Base-by-base conservation (phyloP, 2,797 vertebrate genomes). In the Hippopotamyrus pictus region DNA sequence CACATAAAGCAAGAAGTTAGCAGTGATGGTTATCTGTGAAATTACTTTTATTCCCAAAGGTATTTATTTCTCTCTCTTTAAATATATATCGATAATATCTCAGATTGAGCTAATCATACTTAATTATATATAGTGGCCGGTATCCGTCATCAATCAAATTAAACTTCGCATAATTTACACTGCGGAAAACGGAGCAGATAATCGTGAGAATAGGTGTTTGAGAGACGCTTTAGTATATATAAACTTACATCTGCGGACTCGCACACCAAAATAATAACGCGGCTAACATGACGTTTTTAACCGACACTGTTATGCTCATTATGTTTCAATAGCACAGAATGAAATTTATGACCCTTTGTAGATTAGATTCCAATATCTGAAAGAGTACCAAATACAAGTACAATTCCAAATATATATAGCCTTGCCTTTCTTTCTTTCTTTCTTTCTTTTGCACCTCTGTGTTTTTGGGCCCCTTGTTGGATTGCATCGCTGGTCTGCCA, bases 41-140 rank as follows among this genome's bases (percentile, higher is more conserved):
- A 87, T 59, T 37, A 41, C 17, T 41, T 87, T 44, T 59, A 87
- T 41, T 87, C 51, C 54, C 86, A 57, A 44, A 87, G 7, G 33
- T 87, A 41, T 59, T 44, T 87, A n/a, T 62, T 87, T 57, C 3
- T 19, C 48, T 85, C 9, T 51, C 48, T 85, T 22, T 41, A 54
- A 86, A 53, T 54, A 86, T 57, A 25, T 51, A 53, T 79, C 48
- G 46, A 51, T 88, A 76, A 29, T 76, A 86, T 86, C 51, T 86
- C 54, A 86, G 12, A 86, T 37, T 41, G 48, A 54, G 48, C 8
- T 14, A 29, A 37, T 57, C 85, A n/a, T 53, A 19, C 29, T 53
- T 57, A 54, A 54, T 86, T 86, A 53, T 17, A 86, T 86, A 53
- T 17, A 86, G 48, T 19, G 14, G 5, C 3, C n/a, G 79, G 44